Percentiles rank a stretch among this genome's conserved stretches.
Evolutionary conservation across 1,140 invertebrate species (phyloP).

Genomic region (Drosophila obscura): DNA sequence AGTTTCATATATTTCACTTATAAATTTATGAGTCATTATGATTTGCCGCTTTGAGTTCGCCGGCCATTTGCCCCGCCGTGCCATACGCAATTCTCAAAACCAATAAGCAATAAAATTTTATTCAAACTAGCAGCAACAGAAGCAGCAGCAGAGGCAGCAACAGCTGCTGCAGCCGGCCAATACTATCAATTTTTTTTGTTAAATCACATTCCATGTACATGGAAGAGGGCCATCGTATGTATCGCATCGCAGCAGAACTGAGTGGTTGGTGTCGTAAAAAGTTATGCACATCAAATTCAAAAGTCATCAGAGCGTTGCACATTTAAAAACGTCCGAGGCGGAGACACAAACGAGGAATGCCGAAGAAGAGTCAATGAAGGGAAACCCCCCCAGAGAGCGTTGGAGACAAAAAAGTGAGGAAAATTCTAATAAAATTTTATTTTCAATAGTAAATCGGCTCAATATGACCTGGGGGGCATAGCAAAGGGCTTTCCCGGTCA

Average conservation of each 20-base stretch:
- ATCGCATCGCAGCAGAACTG: conserved; percentile 3
- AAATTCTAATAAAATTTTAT: conserved; percentile 80
- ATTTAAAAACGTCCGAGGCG: conserved; percentile 22
- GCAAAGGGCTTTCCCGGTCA: conserved; percentile 45
- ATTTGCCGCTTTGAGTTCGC: conserved; percentile 49
- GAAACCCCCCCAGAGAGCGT: conserved; percentile 13
- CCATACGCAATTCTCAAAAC: conserved; percentile 49
- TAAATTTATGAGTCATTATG: conserved; percentile 61
- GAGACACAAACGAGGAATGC: background rate
- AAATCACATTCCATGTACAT: conserved; percentile 2
- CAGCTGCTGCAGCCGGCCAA: conserved; percentile 28
- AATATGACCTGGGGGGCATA: conserved; percentile 56
- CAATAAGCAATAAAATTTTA: conserved; percentile 54
- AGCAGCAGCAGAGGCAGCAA: conserved; percentile 7
- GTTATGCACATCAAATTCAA: conserved; percentile 64
- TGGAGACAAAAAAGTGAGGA: conserved; percentile 37
- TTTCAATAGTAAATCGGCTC: conserved; percentile 81
- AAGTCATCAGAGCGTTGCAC: conserved; percentile 74
- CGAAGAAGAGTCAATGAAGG: conserved; percentile 33
- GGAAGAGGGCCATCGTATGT: background rate
- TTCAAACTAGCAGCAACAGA: conserved; percentile 35
- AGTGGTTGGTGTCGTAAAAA: conserved; percentile 65
- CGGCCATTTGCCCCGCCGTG: conserved; percentile 5
- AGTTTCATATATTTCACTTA: conserved; percentile 45
- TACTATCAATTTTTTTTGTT: conserved; percentile 27